phyloP scores from a whole-genome alignment of 2,888 invertebrate genomes.

The Spodoptera exigua region DNA sequence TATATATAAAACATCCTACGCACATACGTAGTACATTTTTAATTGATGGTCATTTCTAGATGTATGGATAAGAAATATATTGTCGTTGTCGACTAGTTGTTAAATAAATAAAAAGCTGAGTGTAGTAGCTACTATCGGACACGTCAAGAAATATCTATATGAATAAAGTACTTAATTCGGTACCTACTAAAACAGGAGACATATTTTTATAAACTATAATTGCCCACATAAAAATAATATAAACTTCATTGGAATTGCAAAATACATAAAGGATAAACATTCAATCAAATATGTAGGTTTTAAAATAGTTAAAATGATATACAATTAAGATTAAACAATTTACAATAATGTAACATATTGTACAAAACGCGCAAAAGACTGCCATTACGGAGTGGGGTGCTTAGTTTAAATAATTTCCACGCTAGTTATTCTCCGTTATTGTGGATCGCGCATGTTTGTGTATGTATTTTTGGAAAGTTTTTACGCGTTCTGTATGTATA shows the following conservation, averaged over 20 bases:
- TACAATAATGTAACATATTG: slow-evolving; percentile 40
- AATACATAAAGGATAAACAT: slow-evolving; percentile 53
- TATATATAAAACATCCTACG: too few species aligned
- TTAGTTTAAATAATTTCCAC: too few species aligned
- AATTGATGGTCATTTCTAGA: slow-evolving; percentile 8
- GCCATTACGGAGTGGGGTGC: too few species aligned
- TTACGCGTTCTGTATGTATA: slow-evolving; percentile 19
- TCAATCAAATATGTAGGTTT: slow-evolving; percentile 51
- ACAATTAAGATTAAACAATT: slow-evolving; percentile 51
- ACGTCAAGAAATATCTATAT: slow-evolving; percentile 39
- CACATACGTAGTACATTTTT: background rate
- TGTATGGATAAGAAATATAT: background rate
- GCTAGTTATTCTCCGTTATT: too few species aligned
- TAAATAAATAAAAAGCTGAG: slow-evolving; percentile 26
- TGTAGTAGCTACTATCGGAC: slow-evolving; percentile 34
- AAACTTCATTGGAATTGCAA: slow-evolving; percentile 54
- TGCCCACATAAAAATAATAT: slow-evolving; percentile 79
- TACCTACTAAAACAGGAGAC: slow-evolving; percentile 81
- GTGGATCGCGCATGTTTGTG: too few species aligned
- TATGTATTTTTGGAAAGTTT: too few species aligned
- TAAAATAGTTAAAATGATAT: slow-evolving; percentile 45
- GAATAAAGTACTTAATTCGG: slow-evolving; percentile 60
- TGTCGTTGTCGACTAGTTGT: slow-evolving; percentile 24
- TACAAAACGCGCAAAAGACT: slow-evolving; percentile 1
- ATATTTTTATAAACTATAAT: slow-evolving; percentile 85